Percentiles rank a stretch among this genome's conserved stretches.
Evolutionary conservation across 2,888 invertebrate genomes (phyloP).

Genomic region (Ferrisia virgata): DNA sequence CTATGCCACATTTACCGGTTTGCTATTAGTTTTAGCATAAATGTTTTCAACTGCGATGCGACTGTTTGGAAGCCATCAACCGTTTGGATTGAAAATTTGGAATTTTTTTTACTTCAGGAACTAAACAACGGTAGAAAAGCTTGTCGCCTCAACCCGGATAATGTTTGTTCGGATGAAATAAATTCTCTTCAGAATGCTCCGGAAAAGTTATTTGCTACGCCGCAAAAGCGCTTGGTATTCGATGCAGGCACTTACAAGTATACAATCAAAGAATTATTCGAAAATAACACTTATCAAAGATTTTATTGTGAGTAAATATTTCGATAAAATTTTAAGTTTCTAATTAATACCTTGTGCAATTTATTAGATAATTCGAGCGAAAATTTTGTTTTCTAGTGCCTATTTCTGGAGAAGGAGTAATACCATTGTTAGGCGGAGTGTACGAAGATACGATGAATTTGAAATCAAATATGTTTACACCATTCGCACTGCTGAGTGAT

Average conservation of each 20-base stretch:
- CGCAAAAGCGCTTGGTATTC: background rate
- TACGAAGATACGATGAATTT: background rate
- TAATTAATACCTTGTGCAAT: too few relatives aligned
- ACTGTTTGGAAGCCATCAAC: too few relatives aligned
- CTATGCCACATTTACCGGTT: background rate
- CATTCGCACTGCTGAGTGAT: constrained; percentile 68
- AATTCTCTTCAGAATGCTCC: background rate
- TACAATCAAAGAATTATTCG: background rate
- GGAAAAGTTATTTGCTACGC: background rate
- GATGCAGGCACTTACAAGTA: background rate
- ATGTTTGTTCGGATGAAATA: background rate
- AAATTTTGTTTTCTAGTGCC: too few relatives aligned
- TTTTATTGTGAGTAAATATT: background rate
- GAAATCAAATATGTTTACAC: constrained; percentile 54
- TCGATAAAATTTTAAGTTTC: too few relatives aligned
- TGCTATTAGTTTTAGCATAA: background rate
- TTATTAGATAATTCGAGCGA: too few relatives aligned
- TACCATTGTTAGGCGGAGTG: background rate
- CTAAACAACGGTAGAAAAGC: background rate
- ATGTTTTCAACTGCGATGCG: too few relatives aligned
- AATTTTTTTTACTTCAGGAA: too few relatives aligned
- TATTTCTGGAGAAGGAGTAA: background rate
- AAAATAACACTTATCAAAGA: background rate
- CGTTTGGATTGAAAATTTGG: too few relatives aligned
- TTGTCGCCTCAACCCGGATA: background rate